Conservation (phyloP, 2,113 vertebrate species). For the Cyphotilapia sp. region DNA sequence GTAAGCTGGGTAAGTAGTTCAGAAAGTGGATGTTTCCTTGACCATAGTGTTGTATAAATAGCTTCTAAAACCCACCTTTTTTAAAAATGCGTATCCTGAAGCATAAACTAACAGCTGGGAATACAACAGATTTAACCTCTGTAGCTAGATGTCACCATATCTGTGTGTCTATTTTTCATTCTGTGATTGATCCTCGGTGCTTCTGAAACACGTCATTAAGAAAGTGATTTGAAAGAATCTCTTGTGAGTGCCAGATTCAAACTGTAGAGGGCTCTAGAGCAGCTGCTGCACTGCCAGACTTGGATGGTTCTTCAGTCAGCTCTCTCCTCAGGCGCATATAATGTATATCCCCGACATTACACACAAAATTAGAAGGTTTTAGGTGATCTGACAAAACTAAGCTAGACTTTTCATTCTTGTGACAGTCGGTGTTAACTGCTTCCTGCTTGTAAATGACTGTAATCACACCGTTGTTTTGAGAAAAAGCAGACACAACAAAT, state of each 20-base stretch:
- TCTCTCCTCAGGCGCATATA: background rate
- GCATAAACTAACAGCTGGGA: background rate
- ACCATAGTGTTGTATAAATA: background rate
- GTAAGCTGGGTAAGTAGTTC: background rate
- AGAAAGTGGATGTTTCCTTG: background rate
- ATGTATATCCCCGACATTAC: background rate
- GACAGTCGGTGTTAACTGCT: background rate
- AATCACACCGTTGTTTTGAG: background rate
- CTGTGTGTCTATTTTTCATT: background rate
- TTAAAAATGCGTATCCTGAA: background rate
- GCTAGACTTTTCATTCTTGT: background rate
- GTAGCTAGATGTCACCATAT: background rate
- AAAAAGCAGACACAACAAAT: background rate
- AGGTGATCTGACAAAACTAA: background rate
- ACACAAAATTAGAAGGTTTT: background rate
- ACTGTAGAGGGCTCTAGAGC: slow-evolving; percentile 27
- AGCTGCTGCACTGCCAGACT: background rate
- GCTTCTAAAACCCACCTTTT: background rate
- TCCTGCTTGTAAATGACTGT: background rate
- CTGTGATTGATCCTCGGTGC: background rate
- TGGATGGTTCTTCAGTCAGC: background rate
- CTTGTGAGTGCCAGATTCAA: background rate
- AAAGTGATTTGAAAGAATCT: background rate
- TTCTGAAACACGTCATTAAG: background rate
- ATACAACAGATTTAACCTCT: background rate